These are phyloP conservation scores for Varanus salvator DNA, from an alignment of 2,113 vertebrate genomes.

Conservation along the genomic window DNA sequence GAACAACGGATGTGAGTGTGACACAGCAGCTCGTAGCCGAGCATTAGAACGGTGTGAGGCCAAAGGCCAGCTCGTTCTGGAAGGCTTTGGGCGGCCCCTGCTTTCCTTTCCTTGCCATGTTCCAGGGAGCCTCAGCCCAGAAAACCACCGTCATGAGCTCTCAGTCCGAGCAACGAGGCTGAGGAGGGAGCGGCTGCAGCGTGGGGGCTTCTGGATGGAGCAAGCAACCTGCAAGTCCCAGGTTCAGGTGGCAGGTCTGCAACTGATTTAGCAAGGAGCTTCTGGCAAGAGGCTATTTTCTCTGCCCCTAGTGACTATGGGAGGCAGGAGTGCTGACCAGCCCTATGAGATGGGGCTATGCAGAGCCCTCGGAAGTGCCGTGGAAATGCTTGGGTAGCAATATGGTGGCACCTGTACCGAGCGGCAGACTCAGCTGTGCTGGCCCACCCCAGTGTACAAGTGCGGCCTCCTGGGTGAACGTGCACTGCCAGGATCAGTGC, in stretches of 20 bases:
- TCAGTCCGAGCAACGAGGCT: too few species aligned
- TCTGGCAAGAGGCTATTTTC: too few species aligned
- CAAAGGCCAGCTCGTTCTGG: constrained; percentile 41
- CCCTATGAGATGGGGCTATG: neutral
- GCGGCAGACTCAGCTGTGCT: neutral
- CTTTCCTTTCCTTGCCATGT: neutral
- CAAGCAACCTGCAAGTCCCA: neutral
- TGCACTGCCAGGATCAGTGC: neutral
- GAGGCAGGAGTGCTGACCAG: neutral
- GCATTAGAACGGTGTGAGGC: constrained; percentile 60
- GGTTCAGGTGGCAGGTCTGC: neutral
- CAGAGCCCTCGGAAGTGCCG: too few species aligned
- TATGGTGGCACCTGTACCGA: too few species aligned
- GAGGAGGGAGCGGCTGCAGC: neutral
- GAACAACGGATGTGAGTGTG: constrained; percentile 22
- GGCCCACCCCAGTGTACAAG: neutral
- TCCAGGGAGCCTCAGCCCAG: neutral
- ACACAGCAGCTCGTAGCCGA: constrained; percentile 24
- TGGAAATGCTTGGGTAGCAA: neutral
- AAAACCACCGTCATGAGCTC: neutral
- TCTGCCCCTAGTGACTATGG: too few species aligned
- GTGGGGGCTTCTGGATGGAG: neutral
- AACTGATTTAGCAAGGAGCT: too few species aligned
- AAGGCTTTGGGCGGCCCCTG: constrained; percentile 42
- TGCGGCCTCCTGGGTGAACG: accelerated